Evolutionary conservation across 2,888 invertebrate species (phyloP), one percentile per base, ranked within the genome.

Genomic region (Microctonus hyperodae): DNA sequence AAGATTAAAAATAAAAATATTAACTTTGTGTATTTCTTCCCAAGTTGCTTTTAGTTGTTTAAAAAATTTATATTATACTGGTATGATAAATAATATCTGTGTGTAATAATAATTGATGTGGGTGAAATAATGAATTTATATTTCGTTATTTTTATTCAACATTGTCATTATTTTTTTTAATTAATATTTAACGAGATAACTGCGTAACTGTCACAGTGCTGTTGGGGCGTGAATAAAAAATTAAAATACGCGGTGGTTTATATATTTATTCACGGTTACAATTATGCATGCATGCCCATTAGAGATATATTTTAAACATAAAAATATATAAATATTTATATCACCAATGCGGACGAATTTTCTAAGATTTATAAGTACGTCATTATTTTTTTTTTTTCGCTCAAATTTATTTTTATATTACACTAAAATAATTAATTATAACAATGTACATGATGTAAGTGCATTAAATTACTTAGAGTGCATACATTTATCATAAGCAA

Each of bases 221-320:
- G 40, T n/a, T 58, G 35, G 10, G 33, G 9, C 16, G 33, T 56
- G n/a, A 57, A 37, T 22, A 56, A 56, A 57, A 44, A 16, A 7
- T 16, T 6, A 13, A 57, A 33, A 33, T n/a, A n/a, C n/a, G n/a
- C n/a, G n/a, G n/a, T n/a, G n/a, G n/a, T n/a, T n/a, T n/a, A n/a
- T n/a, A n/a, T n/a, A n/a, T 25, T 53, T 22, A 57, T 35, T 33
- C 20, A 25, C 51, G n/a, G 23, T 23, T 37, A 16, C 16, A 62
- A 62, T 62, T 62, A 62, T 62, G 51, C 62, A 62, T 53, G 40
- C 53, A 51, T 23, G 61, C 61, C 62, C 51, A 62, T 62, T 62
- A 62, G 53, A 62, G 62, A 62, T 62, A 60, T 60, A 22, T 51
- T 53, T 33, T 62, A 35, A 31, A 35, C 40, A 37, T 53, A 53